Base-by-base conservation (phyloP, 2,113 vertebrate species). In the Phalacrocorax carbo region DNA sequence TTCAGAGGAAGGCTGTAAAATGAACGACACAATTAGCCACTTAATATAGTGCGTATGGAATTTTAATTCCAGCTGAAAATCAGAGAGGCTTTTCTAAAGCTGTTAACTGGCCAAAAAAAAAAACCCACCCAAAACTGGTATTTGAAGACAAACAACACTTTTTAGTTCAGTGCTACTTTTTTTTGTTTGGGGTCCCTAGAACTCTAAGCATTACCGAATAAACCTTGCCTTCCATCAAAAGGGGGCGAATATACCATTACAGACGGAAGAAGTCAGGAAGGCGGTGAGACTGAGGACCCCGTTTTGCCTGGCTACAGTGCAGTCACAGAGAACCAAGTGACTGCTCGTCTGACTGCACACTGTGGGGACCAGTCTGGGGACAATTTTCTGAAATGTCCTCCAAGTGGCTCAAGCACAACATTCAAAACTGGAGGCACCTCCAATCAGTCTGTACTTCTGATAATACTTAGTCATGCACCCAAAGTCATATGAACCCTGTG, bases 1-100 rank as follows among this genome's bases (percentile, higher is more conserved):
- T 92, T 97, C 97, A 95, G 90, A 97, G 73, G 88, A 93, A 75
- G 84, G 78, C 85, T 96, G 96, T 97, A 96, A 98, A 97, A 97
- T 95, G 96, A 94, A 94, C 72, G 51, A 89, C 93, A 82, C 96
- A 97, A 97, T 98, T 97, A 97, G 94, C 94, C 90, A 93, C 96
- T 97, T 98, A 96, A 96, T 96, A 96, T 86, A 86, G 92, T 80
- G 82, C 93, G 96, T 96, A 97, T 91, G 93, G 95, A 97, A 97
- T 95, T 96, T 95, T 97, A 96, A 95, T 96, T 96, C 91, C 94
- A 97, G 94, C 64, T 96, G 89, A 95, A 95, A 95, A 94, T 93
- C 90, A 91, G 49, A 82, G 88, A 95, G 52, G 77, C 52, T 95
- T 95, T 92, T 96, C 76, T 84, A 83, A 90, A 84, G 65, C 89